Percentiles rank a stretch among this genome's conserved stretches.
These are phyloP conservation scores for Heliconius cydno DNA, from an alignment of 2,888 invertebrate species.

Conservation along the genomic window DNA sequence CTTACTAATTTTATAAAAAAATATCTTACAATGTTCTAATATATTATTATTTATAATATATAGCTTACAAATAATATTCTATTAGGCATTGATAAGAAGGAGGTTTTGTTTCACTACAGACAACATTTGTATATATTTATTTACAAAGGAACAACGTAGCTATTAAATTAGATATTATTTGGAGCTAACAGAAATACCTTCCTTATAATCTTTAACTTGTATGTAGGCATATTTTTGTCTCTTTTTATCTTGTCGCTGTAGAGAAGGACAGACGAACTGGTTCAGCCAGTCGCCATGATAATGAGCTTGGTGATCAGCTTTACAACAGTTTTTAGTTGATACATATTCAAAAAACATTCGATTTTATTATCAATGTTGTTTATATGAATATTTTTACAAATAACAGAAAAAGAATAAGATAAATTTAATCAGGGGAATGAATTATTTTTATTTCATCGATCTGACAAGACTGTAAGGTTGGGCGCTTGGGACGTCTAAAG, in stretches of 20 bases:
- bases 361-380: neutral
- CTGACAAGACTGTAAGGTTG: no score
- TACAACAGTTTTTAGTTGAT: slow-evolving; percentile 13
- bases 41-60: neutral
- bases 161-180: slow-evolving; percentile 1
- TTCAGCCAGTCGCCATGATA: slow-evolving; percentile 29
- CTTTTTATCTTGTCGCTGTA: slow-evolving; percentile 1
- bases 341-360: neutral
- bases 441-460: no score
- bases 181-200: neutral
- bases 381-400: neutral
- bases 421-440: neutral
- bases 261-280: slow-evolving; percentile 20
- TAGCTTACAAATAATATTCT: neutral
- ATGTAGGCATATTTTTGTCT: neutral
- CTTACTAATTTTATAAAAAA: neutral
- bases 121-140: neutral
- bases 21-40: neutral
- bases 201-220: neutral
- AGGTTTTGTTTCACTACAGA: neutral
- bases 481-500: no score
- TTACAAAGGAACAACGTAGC: neutral
- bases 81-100: neutral
- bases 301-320: slow-evolving; percentile 28
- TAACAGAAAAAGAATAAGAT: neutral